Conservation (phyloP, 2,888 invertebrate species). For the Drosophila mettleri region DNA sequence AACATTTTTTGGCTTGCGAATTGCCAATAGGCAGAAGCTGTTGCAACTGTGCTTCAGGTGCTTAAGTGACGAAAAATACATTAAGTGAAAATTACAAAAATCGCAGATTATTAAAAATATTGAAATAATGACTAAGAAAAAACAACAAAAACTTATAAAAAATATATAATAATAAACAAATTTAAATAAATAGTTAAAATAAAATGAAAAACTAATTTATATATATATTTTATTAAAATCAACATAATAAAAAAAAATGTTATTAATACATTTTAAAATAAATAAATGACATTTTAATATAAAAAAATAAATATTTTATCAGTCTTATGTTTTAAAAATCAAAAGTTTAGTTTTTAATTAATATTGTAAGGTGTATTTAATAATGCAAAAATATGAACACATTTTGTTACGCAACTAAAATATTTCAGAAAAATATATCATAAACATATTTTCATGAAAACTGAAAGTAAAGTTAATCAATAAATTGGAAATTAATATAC, state of each 20-base stretch:
- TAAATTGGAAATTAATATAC: no score
- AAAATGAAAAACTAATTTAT: not conserved
- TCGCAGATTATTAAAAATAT: not conserved
- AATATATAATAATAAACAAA: not conserved
- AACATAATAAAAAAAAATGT: not conserved
- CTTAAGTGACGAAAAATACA: not conserved
- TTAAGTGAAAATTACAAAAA: not conserved
- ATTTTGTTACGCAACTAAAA: no score
- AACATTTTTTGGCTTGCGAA: conserved; percentile 31
- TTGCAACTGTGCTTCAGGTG: conserved; percentile 6
- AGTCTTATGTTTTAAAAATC: not conserved
- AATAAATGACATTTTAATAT: not conserved
- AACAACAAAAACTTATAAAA: not conserved
- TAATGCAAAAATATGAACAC: no score
- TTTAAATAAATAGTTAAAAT: not conserved
- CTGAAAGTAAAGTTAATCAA: no score
- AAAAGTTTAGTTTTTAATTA: not conserved
- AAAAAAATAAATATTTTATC: not conserved
- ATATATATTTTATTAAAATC: not conserved
- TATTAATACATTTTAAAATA: no score
- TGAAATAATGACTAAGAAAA: not conserved
- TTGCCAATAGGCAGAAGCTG: conserved; percentile 17
- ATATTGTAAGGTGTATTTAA: no score
- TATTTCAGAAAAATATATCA: no score
- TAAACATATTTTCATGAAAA: no score